These are phyloP conservation scores for Bathynomus jamesi DNA, from an alignment of 1,140 invertebrate species.

Conservation along the genomic window DNA sequence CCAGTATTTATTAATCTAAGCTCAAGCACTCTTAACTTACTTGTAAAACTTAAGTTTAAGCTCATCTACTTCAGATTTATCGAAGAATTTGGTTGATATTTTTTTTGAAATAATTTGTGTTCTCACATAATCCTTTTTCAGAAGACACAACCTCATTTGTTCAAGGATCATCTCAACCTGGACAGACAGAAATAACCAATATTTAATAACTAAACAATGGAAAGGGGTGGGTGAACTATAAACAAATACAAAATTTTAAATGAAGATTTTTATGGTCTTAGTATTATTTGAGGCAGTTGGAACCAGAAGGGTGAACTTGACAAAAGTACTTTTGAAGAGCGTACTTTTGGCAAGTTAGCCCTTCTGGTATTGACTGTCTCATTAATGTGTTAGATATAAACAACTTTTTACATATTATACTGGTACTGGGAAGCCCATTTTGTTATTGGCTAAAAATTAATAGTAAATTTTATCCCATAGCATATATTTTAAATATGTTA, in stretches of 20 bases:
- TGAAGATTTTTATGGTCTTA: neutral
- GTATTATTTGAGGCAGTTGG: neutral
- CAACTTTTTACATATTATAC: no score
- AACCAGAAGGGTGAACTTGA: neutral
- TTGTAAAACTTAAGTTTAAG: conserved; percentile 90
- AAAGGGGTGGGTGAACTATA: no score
- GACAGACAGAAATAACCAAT: conserved; percentile 11
- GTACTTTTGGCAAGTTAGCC: no score
- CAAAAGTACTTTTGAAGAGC: no score
- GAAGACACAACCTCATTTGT: conserved; percentile 94
- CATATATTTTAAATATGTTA: no score
- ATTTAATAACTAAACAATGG: neutral
- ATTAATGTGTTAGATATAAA: no score
- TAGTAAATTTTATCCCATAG: no score
- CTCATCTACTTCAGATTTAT: conserved; percentile 62
- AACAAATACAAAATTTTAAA: neutral
- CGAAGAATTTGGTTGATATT: conserved; percentile 95
- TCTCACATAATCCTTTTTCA: conserved; percentile 92
- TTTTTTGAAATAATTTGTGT: conserved; percentile 99
- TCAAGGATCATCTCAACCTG: conserved; percentile 90
- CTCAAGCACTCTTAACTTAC: no score
- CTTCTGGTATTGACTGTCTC: no score
- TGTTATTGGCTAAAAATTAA: no score
- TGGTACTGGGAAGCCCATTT: no score
- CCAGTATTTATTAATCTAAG: no score